A percentile compares a stretch with the other conserved stretches of the same genome.
These are phyloP conservation scores for Brenthis hecate DNA, from an alignment of 2,888 invertebrate species.

Conservation along the genomic window DNA sequence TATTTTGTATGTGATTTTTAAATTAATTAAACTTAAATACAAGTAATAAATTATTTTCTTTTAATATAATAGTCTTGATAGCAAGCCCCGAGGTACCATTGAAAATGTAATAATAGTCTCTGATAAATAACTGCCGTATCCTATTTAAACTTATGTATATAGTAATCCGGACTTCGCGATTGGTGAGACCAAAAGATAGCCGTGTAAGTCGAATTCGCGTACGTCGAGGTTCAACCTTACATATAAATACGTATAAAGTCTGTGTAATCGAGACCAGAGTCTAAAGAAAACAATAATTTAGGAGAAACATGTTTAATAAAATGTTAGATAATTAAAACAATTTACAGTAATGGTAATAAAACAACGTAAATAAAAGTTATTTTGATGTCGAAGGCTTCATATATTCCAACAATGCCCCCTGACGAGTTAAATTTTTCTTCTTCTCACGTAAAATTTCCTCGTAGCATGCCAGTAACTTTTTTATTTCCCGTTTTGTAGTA, in stretches of 20 bases:
- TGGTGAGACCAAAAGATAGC: constrained; percentile 34
- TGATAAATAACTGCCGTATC: too few relatives aligned
- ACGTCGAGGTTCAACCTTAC: constrained; percentile 40
- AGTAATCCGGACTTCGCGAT: constrained; percentile 32
- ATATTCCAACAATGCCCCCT: constrained; percentile 33
- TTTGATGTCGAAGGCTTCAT: constrained; percentile 35
- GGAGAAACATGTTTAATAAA: background rate
- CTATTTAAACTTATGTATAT: background rate
- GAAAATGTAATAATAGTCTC: too few relatives aligned
- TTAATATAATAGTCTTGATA: too few relatives aligned
- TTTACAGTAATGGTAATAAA: too few relatives aligned
- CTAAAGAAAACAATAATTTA: background rate
- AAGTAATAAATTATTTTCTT: too few relatives aligned
- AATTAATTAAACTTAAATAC: too few relatives aligned
- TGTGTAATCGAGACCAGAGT: background rate
- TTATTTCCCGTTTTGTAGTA: constrained; percentile 32
- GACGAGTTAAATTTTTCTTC: constrained; percentile 31
- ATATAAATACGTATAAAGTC: constrained; percentile 40
- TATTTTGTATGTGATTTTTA: too few relatives aligned
- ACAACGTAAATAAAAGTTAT: background rate
- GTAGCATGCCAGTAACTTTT: constrained; percentile 31
- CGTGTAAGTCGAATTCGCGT: constrained; percentile 39
- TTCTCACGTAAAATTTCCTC: constrained; percentile 28
- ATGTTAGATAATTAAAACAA: background rate
- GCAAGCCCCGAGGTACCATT: too few relatives aligned